A percentile compares a stretch with the other conserved stretches of the same genome.
phyloP scores from a whole-genome alignment of 1,140 invertebrate species.

The Octopus sinensis region DNA sequence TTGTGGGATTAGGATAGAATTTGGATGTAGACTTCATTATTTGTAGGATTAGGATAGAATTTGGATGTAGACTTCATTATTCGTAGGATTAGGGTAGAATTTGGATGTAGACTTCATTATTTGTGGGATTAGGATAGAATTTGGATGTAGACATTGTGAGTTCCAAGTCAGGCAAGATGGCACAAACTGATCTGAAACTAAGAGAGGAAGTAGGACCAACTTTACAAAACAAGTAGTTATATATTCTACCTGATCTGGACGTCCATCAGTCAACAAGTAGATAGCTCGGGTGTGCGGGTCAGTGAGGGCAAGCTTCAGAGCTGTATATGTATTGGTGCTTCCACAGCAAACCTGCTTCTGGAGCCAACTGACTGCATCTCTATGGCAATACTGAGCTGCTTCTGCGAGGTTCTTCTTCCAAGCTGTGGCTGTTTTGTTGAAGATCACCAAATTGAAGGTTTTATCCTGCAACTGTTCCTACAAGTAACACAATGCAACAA shows the following conservation, averaged over 20 bases:
- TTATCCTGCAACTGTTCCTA: slow-evolving; percentile 57
- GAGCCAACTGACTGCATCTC: slow-evolving; percentile 54
- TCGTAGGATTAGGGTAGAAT: no score
- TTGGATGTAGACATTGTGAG: no score
- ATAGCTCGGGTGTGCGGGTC: slow-evolving; percentile 54
- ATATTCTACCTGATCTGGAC: slow-evolving; percentile 53
- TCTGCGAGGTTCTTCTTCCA: slow-evolving; percentile 56
- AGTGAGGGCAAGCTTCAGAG: slow-evolving; percentile 50
- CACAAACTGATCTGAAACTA: no score
- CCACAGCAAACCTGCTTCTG: slow-evolving; percentile 53
- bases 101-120: no score
- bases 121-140: no score
- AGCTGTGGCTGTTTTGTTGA: slow-evolving; percentile 45
- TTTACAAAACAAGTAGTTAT: background rate
- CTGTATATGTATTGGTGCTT: slow-evolving; percentile 56
- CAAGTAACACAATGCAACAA: background rate
- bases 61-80: no score
- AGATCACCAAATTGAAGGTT: slow-evolving; percentile 54
- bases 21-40: no score
- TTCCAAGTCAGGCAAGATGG: no score
- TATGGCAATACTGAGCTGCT: slow-evolving; percentile 48
- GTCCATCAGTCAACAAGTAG: slow-evolving; percentile 56
- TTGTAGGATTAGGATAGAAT: no score
- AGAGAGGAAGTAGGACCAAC: no score
- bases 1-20: no score